These are phyloP conservation scores for Acronicta psi DNA, from an alignment of 2,888 invertebrate species.

Conservation along the genomic window DNA sequence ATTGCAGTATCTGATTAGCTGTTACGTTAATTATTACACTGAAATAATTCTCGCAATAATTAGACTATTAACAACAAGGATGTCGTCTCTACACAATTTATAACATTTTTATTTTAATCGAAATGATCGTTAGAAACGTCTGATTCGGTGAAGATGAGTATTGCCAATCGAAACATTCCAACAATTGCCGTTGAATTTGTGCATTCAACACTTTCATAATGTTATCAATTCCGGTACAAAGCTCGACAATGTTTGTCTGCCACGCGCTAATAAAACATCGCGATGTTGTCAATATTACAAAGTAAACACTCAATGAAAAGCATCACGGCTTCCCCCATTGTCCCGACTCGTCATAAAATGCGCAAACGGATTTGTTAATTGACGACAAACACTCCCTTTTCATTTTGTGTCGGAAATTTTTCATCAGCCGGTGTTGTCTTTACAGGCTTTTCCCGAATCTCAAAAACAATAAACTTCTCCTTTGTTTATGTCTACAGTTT, in stretches of 20 bases:
- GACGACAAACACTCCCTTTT: constrained; percentile 57
- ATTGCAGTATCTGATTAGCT: no score
- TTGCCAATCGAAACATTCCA: neutral
- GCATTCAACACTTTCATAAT: constrained; percentile 4
- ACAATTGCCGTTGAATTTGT: neutral
- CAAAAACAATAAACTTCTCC: constrained; percentile 66
- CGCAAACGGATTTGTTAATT: constrained; percentile 66
- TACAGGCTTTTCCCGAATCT: constrained; percentile 42
- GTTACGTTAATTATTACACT: no score
- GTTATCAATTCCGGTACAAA: constrained; percentile 24
- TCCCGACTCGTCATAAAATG: constrained; percentile 54
- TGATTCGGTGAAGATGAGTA: no score
- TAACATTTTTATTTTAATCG: no score
- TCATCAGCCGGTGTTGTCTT: constrained; percentile 48
- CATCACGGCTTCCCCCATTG: constrained; percentile 40
- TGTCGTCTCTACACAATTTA: no score
- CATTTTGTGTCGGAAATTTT: constrained; percentile 60
- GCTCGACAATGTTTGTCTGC: constrained; percentile 26
- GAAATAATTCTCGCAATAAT: no score
- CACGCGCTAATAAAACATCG: constrained; percentile 46
- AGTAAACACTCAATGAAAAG: constrained; percentile 46
- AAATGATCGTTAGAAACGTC: no score
- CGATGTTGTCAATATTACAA: constrained; percentile 37
- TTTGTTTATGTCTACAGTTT: constrained; percentile 70
- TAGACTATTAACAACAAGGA: no score